Percentiles rank a stretch among this genome's conserved stretches.
Evolutionary conservation across 2,888 invertebrate genomes (phyloP).

Genomic region (Andrena praecox): DNA sequence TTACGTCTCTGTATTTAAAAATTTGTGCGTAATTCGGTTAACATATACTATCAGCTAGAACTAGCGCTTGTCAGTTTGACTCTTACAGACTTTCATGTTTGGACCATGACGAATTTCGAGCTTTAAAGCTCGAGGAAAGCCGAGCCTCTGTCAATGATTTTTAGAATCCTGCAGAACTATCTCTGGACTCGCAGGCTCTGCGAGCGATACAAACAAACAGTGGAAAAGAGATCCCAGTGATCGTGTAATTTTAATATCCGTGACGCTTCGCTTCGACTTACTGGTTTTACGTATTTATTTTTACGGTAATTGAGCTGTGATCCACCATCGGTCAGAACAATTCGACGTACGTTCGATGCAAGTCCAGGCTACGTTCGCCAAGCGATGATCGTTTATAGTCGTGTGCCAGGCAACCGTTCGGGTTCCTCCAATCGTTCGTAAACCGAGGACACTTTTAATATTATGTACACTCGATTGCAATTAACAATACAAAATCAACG

Average conservation of each 20-base stretch:
- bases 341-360: background rate
- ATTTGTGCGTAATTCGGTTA: constrained; percentile 51
- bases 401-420: constrained; percentile 13
- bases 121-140: background rate
- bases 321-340: background rate
- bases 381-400: background rate
- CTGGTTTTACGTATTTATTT: background rate
- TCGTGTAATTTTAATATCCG: background rate
- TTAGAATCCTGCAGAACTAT: background rate
- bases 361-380: constrained; percentile 5
- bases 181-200: constrained; percentile 5
- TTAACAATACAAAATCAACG: constrained; percentile 37
- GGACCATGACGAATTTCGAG: no score
- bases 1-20: constrained; percentile 7
- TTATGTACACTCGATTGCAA: constrained; percentile 49
- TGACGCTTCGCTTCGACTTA: background rate
- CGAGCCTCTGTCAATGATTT: background rate
- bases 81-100: background rate
- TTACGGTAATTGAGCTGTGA: constrained; percentile 23
- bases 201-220: constrained; percentile 23
- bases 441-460: constrained; percentile 46
- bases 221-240: constrained; percentile 33
- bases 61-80: background rate
- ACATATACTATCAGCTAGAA: background rate
- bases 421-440: background rate